These are phyloP conservation scores for Pyrrhia umbra DNA, from an alignment of 2,888 invertebrate species.

Conservation along the genomic window DNA sequence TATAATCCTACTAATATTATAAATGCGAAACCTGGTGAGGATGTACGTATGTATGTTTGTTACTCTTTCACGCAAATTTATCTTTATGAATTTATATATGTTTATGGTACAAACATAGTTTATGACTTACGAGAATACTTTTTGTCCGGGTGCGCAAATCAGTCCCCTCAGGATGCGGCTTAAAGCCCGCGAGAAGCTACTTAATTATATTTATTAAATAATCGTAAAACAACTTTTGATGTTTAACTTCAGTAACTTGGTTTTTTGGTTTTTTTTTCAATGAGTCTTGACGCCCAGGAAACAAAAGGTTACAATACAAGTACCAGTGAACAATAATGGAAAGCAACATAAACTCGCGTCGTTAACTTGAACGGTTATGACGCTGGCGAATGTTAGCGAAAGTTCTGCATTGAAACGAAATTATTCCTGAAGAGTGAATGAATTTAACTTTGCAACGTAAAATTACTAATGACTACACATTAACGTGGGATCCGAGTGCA, in stretches of 20 bases:
- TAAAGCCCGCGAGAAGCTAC: no score
- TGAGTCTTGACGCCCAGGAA: conserved; percentile 9
- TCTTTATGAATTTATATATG: no score
- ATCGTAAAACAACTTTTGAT: background rate
- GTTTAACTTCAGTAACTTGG: background rate
- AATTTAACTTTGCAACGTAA: conserved; percentile 28
- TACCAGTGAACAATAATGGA: conserved; percentile 30
- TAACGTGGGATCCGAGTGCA: conserved; percentile 25
- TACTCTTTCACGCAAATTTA: no score
- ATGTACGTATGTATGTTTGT: no score
- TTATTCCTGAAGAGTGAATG: conserved; percentile 19
- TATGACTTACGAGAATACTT: no score
- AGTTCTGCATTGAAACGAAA: conserved; percentile 30
- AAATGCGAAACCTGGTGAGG: no score
- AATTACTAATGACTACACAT: conserved; percentile 25
- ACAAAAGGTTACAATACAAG: conserved; percentile 17
- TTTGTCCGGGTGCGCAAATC: no score
- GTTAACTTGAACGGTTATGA: conserved; percentile 42
- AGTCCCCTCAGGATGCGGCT: no score
- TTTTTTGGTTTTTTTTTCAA: conserved; percentile 8
- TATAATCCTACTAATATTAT: no score
- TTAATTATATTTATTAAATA: background rate
- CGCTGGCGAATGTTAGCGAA: conserved; percentile 33
- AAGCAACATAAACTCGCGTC: conserved; percentile 34
- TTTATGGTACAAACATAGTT: no score